Conservation (phyloP, 2,888 invertebrate species). For the Sericinus montela region DNA sequence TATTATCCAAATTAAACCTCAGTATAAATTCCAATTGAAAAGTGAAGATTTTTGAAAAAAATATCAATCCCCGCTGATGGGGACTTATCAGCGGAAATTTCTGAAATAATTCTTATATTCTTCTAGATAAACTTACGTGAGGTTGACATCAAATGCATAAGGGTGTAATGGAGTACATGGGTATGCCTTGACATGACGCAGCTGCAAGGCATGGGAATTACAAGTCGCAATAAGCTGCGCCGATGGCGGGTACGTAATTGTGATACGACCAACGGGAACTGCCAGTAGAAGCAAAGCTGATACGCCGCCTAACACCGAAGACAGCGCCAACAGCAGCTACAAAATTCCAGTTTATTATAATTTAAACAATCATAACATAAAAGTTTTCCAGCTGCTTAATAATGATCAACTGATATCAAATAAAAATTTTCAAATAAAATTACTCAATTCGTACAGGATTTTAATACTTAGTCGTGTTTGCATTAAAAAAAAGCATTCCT, state of each 20-base stretch:
- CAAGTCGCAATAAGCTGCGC: conserved; percentile 81
- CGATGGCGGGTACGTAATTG: conserved; percentile 81
- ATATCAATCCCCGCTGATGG: too few species aligned
- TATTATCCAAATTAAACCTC: too few species aligned
- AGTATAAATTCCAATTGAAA: too few species aligned
- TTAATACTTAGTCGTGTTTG: too few species aligned
- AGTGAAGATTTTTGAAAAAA: too few species aligned
- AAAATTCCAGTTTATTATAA: background rate
- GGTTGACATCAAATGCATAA: conserved; percentile 63
- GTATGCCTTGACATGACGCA: conserved; percentile 66
- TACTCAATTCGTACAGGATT: too few species aligned
- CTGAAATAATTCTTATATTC: too few species aligned
- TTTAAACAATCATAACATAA: background rate
- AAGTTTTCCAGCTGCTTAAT: too few species aligned
- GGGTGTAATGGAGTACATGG: conserved; percentile 70
- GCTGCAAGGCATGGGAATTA: conserved; percentile 41
- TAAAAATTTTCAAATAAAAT: too few species aligned
- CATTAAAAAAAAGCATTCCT: too few species aligned
- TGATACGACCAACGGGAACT: conserved; percentile 85
- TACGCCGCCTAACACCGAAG: conserved; percentile 83
- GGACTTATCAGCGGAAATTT: too few species aligned
- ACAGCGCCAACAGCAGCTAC: conserved; percentile 82
- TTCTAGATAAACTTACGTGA: conserved; percentile 55
- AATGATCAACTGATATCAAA: too few species aligned
- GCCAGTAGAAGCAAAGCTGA: conserved; percentile 83